Conservation (phyloP, 2,797 vertebrate species). For the Lepilemur septentrionalis region DNA sequence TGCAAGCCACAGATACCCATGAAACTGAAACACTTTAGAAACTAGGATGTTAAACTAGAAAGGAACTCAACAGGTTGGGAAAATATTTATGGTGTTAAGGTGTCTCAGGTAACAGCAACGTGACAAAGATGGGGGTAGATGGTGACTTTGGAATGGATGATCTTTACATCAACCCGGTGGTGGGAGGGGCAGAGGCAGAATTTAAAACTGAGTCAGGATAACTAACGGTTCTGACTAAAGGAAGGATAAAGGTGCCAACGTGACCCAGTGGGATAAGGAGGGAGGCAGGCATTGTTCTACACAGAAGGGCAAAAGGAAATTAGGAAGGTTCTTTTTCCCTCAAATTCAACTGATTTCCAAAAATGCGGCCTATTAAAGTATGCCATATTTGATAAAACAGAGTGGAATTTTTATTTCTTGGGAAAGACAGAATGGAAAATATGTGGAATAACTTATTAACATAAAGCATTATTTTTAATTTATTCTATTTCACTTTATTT, state of each 20-base stretch:
- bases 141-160: background rate
- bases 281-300: background rate
- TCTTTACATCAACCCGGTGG: background rate
- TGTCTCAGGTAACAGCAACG: background rate
- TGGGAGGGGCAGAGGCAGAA: background rate
- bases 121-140: background rate
- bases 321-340: background rate
- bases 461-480: slow-evolving; percentile 15
- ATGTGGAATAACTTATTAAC: background rate
- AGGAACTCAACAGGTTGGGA: background rate
- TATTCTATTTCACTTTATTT: background rate
- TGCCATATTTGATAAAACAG: background rate
- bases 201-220: background rate
- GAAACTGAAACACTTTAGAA: background rate
- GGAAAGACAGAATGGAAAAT: background rate
- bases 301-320: background rate
- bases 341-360: background rate
- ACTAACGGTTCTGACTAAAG: background rate
- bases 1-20: background rate
- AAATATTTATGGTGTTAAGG: background rate
- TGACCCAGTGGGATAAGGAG: background rate
- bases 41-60: background rate
- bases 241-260: background rate
- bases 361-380: background rate
- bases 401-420: background rate